A percentile compares a stretch with the other conserved stretches of the same genome.
Conservation (phyloP, 1,140 invertebrate genomes). For the Cecropterus lyciades region DNA sequence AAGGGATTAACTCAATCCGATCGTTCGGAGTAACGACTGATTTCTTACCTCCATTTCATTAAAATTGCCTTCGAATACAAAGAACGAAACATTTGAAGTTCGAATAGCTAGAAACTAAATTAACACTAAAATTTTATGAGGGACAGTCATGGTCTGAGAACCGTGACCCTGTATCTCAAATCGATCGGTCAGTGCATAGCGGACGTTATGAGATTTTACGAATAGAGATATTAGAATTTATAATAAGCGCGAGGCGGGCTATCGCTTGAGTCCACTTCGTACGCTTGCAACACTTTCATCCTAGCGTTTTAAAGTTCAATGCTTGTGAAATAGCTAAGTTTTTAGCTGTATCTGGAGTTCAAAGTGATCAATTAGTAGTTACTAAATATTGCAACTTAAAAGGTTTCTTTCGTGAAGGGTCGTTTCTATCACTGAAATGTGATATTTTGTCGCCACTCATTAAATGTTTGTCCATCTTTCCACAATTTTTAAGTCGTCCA, state of each 20-base stretch:
- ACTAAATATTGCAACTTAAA: too few species aligned
- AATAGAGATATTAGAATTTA: conserved; percentile 55
- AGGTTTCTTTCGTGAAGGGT: too few species aligned
- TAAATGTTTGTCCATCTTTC: too few species aligned
- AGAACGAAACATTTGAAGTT: conserved; percentile 16
- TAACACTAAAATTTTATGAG: conserved; percentile 58
- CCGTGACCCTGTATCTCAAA: conserved; percentile 54
- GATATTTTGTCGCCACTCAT: too few species aligned
- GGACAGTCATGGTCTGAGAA: conserved; percentile 41
- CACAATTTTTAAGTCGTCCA: too few species aligned
- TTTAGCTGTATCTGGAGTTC: too few species aligned
- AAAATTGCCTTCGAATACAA: conserved; percentile 40
- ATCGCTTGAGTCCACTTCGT: conserved; percentile 48
- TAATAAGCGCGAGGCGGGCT: conserved; percentile 52
- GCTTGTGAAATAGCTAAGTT: too few species aligned
- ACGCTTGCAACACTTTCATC: conserved; percentile 17
- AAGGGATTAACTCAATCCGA: conserved; percentile 59
- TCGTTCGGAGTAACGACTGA: conserved; percentile 42
- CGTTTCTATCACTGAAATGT: too few species aligned
- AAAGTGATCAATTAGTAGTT: too few species aligned
- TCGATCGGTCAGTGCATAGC: conserved; percentile 48
- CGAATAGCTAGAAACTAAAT: conserved; percentile 43
- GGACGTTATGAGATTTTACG: conserved; percentile 48
- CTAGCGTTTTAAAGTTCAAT: conserved; percentile 8
- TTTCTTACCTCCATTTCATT: conserved; percentile 16